Conservation (phyloP, 2,113 vertebrate species). For the Nestor notabilis region DNA sequence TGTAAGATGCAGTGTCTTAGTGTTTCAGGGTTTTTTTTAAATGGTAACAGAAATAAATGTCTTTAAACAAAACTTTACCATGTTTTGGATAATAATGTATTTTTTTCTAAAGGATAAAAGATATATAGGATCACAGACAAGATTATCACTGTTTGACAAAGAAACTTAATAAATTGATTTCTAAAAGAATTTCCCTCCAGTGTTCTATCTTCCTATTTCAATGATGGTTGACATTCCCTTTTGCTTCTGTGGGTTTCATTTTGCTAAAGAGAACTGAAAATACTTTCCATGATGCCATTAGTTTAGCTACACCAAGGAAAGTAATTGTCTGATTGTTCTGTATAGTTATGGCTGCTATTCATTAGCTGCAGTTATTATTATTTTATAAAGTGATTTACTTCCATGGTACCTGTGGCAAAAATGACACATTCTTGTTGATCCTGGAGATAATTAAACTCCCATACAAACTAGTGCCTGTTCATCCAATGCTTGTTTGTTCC, state of each 20-base stretch:
- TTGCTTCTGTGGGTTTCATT: not conserved
- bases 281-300: not conserved
- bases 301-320: not conserved
- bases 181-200: not conserved
- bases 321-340: not conserved
- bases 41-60: not conserved
- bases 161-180: not conserved
- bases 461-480: not conserved
- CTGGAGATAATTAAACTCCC: not conserved
- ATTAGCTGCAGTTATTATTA: not conserved
- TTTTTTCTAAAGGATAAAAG: not conserved
- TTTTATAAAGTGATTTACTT: not conserved
- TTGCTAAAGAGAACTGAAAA: not conserved
- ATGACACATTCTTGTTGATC: not conserved
- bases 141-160: not conserved
- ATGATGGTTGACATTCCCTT: not conserved
- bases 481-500: not conserved
- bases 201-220: not conserved
- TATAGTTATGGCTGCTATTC: not conserved
- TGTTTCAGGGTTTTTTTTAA: not conserved
- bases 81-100: not conserved
- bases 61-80: not conserved
- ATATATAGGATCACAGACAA: not conserved
- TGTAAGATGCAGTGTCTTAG: not conserved
- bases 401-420: not conserved